phyloP scores from a whole-genome alignment of 1,140 invertebrate genomes.

The Platyura marginata region DNA sequence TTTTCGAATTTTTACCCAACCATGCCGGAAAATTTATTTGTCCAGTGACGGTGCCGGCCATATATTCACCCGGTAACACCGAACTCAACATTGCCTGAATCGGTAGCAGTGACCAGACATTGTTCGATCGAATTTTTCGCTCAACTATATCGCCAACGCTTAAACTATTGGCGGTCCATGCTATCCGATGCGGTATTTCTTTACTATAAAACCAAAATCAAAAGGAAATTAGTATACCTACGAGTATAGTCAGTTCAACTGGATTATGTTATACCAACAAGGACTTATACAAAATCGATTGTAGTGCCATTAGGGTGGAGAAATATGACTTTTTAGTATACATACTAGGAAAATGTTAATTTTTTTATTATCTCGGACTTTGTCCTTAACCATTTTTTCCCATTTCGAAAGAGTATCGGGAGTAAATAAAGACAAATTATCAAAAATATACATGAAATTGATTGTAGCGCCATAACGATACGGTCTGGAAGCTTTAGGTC shows the following conservation, averaged over 20 bases:
- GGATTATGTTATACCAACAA: no score
- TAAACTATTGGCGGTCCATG: conserved; percentile 66
- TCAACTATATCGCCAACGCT: conserved; percentile 76
- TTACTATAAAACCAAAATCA: conserved; percentile 11
- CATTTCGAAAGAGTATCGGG: no score
- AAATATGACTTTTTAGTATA: no score
- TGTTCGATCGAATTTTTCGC: conserved; percentile 50
- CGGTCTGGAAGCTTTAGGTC: no score
- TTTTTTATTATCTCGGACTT: no score
- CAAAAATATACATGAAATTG: no score
- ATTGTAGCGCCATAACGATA: no score
- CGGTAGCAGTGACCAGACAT: conserved; percentile 81
- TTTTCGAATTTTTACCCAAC: conserved; percentile 87
- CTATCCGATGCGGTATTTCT: conserved; percentile 44
- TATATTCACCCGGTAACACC: conserved; percentile 70
- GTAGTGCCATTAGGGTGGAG: no score
- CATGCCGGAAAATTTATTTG: conserved; percentile 85
- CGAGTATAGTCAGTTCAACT: neutral
- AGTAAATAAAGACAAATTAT: no score
- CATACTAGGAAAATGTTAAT: no score
- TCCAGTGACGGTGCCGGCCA: conserved; percentile 56
- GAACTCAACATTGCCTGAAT: conserved; percentile 81
- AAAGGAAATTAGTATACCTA: neutral
- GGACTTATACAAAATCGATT: no score
- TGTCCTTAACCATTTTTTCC: no score